Percentiles rank a stretch among this genome's conserved stretches.
Conservation (phyloP, 2,113 vertebrate genomes). For the Notarius quadriscutis region DNA sequence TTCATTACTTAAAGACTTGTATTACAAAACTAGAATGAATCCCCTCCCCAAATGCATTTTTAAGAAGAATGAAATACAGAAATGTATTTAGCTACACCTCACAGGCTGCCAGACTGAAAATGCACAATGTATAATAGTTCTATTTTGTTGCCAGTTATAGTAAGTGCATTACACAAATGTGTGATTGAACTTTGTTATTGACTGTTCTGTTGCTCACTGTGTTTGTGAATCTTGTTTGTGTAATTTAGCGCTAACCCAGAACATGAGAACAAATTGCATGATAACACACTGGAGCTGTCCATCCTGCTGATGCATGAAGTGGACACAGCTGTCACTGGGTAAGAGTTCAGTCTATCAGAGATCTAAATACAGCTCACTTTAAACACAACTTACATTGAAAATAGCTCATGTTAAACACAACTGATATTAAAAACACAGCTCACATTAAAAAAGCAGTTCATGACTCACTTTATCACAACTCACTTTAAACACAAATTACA, state of each 20-base stretch:
- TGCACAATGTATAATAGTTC: background rate
- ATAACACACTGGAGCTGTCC: slow-evolving; percentile 84
- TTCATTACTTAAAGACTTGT: slow-evolving; percentile 33
- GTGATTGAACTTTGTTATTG: background rate
- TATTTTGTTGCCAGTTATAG: background rate
- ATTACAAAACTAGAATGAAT: slow-evolving; percentile 1
- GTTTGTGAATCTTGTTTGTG: slow-evolving; percentile 42
- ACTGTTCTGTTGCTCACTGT: background rate
- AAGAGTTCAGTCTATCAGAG: slow-evolving; percentile 57
- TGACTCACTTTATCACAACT: background rate
- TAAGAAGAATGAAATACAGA: background rate
- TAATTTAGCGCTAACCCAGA: slow-evolving; percentile 85
- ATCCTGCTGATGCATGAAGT: slow-evolving; percentile 92
- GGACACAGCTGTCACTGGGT: slow-evolving; percentile 90
- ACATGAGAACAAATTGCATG: slow-evolving; percentile 75
- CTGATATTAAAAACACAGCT: background rate
- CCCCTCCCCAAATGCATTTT: background rate
- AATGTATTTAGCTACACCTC: background rate
- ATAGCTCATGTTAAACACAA: background rate
- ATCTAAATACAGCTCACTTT: background rate
- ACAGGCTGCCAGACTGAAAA: background rate
- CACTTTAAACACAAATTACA: background rate
- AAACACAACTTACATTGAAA: background rate
- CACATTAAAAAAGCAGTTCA: background rate
- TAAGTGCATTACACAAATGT: background rate